These are phyloP conservation scores for Drosophila pseudoananassae DNA, from an alignment of 1,140 invertebrate genomes.

Conservation along the genomic window DNA sequence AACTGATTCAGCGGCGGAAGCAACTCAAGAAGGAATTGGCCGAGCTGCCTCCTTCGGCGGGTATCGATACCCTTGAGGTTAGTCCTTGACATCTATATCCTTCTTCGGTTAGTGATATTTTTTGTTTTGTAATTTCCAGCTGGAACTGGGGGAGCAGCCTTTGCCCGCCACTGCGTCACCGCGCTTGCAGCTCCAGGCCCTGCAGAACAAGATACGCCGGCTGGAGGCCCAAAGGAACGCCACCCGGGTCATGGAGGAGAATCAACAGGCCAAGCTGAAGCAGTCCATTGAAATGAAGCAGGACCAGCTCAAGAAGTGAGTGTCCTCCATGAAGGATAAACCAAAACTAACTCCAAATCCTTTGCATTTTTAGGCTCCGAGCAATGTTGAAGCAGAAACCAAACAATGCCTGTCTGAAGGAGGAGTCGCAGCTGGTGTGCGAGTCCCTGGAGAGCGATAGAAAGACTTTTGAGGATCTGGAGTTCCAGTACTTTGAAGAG, in stretches of 20 bases:
- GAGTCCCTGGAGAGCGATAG: slow-evolving; percentile 89
- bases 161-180: slow-evolving; percentile 17
- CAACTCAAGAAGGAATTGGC: slow-evolving; percentile 63
- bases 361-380: slow-evolving; percentile 84
- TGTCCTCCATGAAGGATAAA: neutral
- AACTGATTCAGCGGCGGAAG: slow-evolving; percentile 84
- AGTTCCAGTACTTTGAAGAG: slow-evolving; percentile 96
- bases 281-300: slow-evolving; percentile 83
- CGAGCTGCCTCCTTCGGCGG: slow-evolving; percentile 36
- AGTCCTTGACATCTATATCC: neutral
- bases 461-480: slow-evolving; percentile 95
- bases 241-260: slow-evolving; percentile 83
- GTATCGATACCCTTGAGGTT: slow-evolving; percentile 36
- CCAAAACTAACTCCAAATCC: neutral
- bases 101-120: neutral
- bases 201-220: slow-evolving; percentile 76
- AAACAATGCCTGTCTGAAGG: slow-evolving; percentile 85
- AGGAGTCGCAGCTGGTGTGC: slow-evolving; percentile 86
- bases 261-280: slow-evolving; percentile 82
- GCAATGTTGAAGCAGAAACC: slow-evolving; percentile 85
- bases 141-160: slow-evolving; percentile 32
- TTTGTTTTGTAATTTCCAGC: neutral
- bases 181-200: slow-evolving; percentile 51
- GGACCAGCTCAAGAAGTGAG: slow-evolving; percentile 77
- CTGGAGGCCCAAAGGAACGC: slow-evolving; percentile 82